Base-by-base conservation (phyloP, 2,113 vertebrate genomes). In the Chionis minor region DNA sequence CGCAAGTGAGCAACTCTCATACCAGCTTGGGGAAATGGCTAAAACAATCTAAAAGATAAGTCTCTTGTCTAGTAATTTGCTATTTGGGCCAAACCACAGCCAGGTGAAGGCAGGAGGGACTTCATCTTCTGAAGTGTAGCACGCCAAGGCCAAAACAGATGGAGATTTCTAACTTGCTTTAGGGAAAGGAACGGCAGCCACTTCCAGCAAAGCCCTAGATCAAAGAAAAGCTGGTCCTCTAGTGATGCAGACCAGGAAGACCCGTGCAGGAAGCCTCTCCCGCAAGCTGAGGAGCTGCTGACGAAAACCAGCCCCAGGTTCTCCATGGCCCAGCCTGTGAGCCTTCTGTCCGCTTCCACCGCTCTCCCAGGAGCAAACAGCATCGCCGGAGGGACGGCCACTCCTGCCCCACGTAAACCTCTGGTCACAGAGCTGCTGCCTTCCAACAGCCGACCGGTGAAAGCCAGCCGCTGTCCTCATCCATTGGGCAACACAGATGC, bases 171-270 rank as follows among this genome's bases (percentile, higher is more conserved):
- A 38, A 51, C 33, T 3, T 23, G 10, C 8, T 1, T 17, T 14
- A 28, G 44, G 67, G 55, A 61, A 40, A 58, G 35, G 58, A 62
- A 7, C 6, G 1, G 49, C 14, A 27, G 4, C 15, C 20, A 8
- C 14, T 3, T 0, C 2, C 77, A 82, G 33, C 6, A 3, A 33
- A 80, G 22, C 33, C 56, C 5, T 4, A 4, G 51, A 3, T 2
- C 51, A 40, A 20, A 56, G 51, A 6, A 38, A 12, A 62, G 28
- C 35, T 5, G 15, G 18, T 23, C 16, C 32, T 40, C 18, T 19
- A 8, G 32, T 0, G 2, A 5, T 0, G 55, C 12, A 8, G 23
- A 15, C 8, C 44, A 27, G 54, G 9, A 40, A 32, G 27, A 38
- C 2, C 55, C 1, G 0, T 10, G 24, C 38, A n/a, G 30, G 52